phyloP scores from a whole-genome alignment of 2,888 invertebrate species.

The Ommatoiulus sabulosus region DNA sequence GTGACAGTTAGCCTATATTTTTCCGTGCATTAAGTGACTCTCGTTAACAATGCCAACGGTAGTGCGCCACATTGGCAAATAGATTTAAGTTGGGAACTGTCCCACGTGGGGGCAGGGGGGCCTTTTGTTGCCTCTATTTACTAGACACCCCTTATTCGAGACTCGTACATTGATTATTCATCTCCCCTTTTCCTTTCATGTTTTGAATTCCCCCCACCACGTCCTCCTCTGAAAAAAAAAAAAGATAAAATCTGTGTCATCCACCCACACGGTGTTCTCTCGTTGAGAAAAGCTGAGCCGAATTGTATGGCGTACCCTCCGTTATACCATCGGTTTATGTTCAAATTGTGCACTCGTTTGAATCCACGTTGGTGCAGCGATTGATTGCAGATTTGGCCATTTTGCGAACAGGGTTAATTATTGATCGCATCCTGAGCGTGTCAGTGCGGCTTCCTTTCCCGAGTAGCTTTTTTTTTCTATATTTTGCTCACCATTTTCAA shows the following conservation, averaged over 20 bases:
- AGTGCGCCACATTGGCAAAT: constrained; percentile 10
- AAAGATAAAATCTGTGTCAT: constrained; percentile 39
- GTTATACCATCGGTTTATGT: background rate
- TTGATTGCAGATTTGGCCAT: background rate
- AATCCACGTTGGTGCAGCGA: constrained; percentile 7
- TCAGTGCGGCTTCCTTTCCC: background rate
- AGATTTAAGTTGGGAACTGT: constrained; percentile 19
- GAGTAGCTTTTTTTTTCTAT: background rate
- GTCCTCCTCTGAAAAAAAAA: background rate
- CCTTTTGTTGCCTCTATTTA: constrained; percentile 2
- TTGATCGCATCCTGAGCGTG: constrained; percentile 7
- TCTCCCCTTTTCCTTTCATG: constrained; percentile 37
- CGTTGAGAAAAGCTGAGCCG: background rate
- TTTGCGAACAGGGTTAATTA: background rate
- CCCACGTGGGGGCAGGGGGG: constrained; percentile 34
- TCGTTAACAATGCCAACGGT: background rate
- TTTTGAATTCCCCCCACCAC: background rate
- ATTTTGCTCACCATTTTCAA: background rate
- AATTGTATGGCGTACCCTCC: constrained; percentile 30
- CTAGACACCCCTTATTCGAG: background rate
- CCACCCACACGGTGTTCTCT: constrained; percentile 41
- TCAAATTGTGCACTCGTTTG: constrained; percentile 12
- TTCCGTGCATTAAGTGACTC: background rate
- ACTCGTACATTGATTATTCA: constrained; percentile 38
- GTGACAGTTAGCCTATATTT: background rate